phyloP scores from a whole-genome alignment of 1,140 invertebrate species.

The Gryon sp. region DNA sequence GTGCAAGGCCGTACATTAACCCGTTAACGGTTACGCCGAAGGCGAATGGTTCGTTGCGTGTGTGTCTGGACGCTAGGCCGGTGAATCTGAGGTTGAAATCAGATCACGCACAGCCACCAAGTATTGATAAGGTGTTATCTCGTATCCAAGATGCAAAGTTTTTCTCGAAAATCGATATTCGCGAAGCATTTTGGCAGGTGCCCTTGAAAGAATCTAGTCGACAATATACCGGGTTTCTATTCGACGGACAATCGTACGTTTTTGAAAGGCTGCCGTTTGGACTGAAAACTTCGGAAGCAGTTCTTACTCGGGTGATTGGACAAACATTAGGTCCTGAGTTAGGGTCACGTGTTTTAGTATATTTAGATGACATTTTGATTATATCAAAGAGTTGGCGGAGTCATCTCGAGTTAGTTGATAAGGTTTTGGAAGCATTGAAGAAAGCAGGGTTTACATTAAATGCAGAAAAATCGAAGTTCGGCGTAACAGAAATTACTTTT shows the following conservation, averaged over 20 bases:
- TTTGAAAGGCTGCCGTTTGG: slow-evolving; percentile 5
- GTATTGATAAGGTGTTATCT: not conserved
- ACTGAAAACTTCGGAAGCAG: not conserved
- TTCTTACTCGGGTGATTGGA: not conserved
- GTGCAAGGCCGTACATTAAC: not conserved
- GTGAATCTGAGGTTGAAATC: not conserved
- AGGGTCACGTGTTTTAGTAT: not conserved
- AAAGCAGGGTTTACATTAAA: slow-evolving; percentile 4
- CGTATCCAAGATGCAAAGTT: not conserved
- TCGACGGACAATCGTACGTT: not conserved
- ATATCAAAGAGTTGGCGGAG: not conserved
- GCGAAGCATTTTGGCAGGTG: slow-evolving; percentile 7
- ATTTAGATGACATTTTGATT: slow-evolving; percentile 5
- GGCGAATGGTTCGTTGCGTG: not conserved
- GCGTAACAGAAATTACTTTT: not conserved
- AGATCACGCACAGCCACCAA: slow-evolving; percentile 3
- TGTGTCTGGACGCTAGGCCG: not conserved
- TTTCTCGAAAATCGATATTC: not conserved
- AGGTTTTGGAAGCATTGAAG: not conserved
- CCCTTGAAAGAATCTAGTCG: not conserved
- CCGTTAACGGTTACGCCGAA: not conserved
- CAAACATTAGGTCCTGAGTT: not conserved
- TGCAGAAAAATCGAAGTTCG: not conserved
- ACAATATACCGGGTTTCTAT: slow-evolving; percentile 1
- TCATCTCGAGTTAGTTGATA: not conserved